Percentiles rank a stretch among this genome's conserved stretches.
These are phyloP conservation scores for Neolamprologus modestus DNA, from an alignment of 2,113 vertebrate genomes.

Conservation along the genomic window DNA sequence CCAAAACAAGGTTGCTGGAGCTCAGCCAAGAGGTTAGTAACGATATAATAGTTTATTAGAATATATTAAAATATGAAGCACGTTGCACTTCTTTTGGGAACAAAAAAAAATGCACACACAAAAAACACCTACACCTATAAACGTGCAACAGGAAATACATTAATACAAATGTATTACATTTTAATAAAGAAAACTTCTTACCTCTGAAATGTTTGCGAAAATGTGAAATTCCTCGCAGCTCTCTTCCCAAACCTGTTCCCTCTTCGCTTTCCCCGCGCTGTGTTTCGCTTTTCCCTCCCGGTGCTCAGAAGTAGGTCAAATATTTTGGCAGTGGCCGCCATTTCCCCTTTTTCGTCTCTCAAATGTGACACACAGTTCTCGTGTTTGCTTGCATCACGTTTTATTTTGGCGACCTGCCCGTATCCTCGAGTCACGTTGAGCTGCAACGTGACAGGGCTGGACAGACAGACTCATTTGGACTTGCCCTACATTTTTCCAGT, in stretches of 20 bases:
- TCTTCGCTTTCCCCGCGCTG: neutral
- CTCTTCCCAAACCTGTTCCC: neutral
- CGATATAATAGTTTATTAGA: neutral
- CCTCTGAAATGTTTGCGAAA: neutral
- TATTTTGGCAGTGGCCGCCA: slow-evolving; percentile 41
- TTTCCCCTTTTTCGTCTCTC: slow-evolving; percentile 22
- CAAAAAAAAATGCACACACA: neutral
- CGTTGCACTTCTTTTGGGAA: neutral
- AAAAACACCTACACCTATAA: neutral
- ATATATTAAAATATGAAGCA: neutral
- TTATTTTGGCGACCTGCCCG: slow-evolving; percentile 21
- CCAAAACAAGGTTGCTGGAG: slow-evolving; percentile 41
- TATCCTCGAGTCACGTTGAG: slow-evolving; percentile 62
- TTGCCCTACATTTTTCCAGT: neutral
- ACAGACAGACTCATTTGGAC: neutral
- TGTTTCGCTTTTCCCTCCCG: neutral
- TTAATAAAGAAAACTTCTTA: neutral
- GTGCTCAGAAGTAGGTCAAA: slow-evolving; percentile 59
- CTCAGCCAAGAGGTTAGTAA: neutral
- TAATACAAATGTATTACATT: rapidly evolving
- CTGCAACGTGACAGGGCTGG: slow-evolving; percentile 53
- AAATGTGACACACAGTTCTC: slow-evolving; percentile 68
- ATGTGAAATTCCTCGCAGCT: neutral
- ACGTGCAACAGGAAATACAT: neutral
- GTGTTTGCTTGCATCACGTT: slow-evolving; percentile 52